phyloP scores from a whole-genome alignment of 1,140 invertebrate species.

The Venustaconcha ellipsiformis region DNA sequence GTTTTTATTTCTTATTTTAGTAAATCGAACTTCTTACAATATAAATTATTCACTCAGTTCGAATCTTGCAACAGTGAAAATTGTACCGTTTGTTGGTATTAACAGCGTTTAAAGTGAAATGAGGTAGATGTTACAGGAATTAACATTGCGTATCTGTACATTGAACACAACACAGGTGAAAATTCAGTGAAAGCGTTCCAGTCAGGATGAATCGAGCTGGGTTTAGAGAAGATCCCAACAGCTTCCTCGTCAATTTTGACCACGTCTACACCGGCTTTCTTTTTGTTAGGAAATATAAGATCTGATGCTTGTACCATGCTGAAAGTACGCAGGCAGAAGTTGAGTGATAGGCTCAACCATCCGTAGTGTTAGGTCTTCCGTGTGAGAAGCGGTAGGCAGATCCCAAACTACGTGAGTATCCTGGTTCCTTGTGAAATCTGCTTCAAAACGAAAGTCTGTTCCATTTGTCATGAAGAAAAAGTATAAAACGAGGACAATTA shows the following conservation, averaged over 20 bases:
- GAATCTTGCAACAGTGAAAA: no score
- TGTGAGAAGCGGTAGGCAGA: constrained; percentile 19
- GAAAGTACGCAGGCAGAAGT: constrained; percentile 18
- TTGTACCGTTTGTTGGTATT: no score
- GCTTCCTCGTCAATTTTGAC: constrained; percentile 10
- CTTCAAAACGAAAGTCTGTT: constrained; percentile 12
- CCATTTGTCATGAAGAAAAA: not conserved
- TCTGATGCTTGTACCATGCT: constrained; percentile 5
- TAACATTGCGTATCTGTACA: constrained; percentile 7
- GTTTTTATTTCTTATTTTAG: no score
- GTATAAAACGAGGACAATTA: no score
- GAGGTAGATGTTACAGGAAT: not conserved
- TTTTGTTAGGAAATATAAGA: constrained; percentile 27
- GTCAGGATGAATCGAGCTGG: not conserved
- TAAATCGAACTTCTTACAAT: no score
- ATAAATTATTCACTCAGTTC: no score
- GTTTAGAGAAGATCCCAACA: constrained; percentile 9
- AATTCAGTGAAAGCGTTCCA: constrained; percentile 19
- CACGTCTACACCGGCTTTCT: constrained; percentile 15
- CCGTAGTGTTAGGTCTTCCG: constrained; percentile 15
- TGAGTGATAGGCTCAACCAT: constrained; percentile 5
- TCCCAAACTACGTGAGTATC: constrained; percentile 28
- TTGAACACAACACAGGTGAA: constrained; percentile 1
- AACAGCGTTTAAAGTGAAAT: no score
- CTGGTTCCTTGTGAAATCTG: constrained; percentile 12